Percentiles rank a stretch among this genome's conserved stretches.
Evolutionary conservation across 2,888 invertebrate genomes (phyloP).

Genomic region (Mallateleia sp.): DNA sequence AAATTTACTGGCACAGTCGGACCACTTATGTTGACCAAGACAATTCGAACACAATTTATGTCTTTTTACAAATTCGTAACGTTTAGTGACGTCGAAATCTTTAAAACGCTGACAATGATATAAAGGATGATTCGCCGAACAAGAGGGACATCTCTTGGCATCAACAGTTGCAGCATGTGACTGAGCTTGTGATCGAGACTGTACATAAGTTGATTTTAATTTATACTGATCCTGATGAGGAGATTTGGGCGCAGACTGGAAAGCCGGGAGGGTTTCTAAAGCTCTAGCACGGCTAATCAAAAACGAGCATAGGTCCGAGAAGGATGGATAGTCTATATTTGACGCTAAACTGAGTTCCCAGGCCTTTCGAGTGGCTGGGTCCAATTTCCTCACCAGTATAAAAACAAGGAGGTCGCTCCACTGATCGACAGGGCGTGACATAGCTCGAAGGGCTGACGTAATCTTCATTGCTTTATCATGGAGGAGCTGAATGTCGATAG

Average conservation of each 20-base stretch:
- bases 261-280: constrained; percentile 7
- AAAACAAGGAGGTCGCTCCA: too few species aligned
- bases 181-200: too few species aligned
- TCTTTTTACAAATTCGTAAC: constrained; percentile 3
- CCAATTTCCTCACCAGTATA: constrained; percentile 61
- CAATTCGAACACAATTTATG: constrained; percentile 25
- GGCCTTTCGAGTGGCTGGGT: constrained; percentile 55
- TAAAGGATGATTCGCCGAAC: constrained; percentile 5
- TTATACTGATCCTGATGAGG: too few species aligned
- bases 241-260: too few species aligned
- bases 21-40: constrained; percentile 10
- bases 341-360: constrained; percentile 51
- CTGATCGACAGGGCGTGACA: too few species aligned
- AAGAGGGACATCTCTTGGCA: constrained; percentile 38
- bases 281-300: constrained; percentile 29
- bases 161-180: too few species aligned
- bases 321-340: constrained; percentile 18
- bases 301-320: constrained; percentile 15
- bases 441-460: too few species aligned
- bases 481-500: constrained; percentile 24
- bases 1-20: not conserved
- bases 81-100: not conserved
- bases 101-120: constrained; percentile 13
- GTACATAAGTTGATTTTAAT: constrained; percentile 11
- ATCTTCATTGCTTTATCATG: too few species aligned